Evolutionary conservation across 2,797 vertebrate species (phyloP), one percentile per base, ranked within the genome.

Genomic region (Sus cebifrons): DNA sequence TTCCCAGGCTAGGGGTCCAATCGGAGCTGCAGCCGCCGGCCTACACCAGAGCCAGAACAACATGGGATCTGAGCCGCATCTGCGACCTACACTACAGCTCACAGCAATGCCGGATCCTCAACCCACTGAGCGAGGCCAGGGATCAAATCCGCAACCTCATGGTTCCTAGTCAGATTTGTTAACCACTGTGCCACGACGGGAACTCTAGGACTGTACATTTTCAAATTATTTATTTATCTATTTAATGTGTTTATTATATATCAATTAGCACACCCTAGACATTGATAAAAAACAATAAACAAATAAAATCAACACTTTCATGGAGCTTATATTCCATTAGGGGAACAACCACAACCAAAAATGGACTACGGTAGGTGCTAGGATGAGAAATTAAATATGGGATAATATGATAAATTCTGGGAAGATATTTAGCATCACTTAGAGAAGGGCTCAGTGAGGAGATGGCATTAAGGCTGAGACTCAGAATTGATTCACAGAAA

Each of bases 381-480:
- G 16, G 15, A 44, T 68, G 44, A 94, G 79, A 73, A 92, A 89
- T n/a, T 49, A 90, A 95, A 7, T 36, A 68, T 17, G 36, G 36
- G 32, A 75, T 25, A 36, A 54, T 25, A n/a, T 71, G 36, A 91
- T 65, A 78, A 86, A 81, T 25, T 17, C 11, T n/a, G 15, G 4
- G 11, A 9, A 29, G 60, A 23, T 14, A 18, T 32, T 70, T 25
- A 62, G 49, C n/a, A 71, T 58, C 75, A 56, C 32, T 29, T 81
- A 64, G 44, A 27, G 49, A 49, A 78, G 44, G 11, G 1, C 49
- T 60, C 54, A 25, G 0, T 2, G 27, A 93, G 12, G 23, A 77
- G 7, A 49, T 10, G 20, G 23, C 49, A 77, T 18, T 64, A 64
- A 60, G 68, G 67, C 11, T 40, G 56, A 62, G 40, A 68, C 25